Percentiles rank a stretch among this genome's conserved stretches.
phyloP scores from a whole-genome alignment of 2,797 vertebrate genomes.

The Tapirus indicus region DNA sequence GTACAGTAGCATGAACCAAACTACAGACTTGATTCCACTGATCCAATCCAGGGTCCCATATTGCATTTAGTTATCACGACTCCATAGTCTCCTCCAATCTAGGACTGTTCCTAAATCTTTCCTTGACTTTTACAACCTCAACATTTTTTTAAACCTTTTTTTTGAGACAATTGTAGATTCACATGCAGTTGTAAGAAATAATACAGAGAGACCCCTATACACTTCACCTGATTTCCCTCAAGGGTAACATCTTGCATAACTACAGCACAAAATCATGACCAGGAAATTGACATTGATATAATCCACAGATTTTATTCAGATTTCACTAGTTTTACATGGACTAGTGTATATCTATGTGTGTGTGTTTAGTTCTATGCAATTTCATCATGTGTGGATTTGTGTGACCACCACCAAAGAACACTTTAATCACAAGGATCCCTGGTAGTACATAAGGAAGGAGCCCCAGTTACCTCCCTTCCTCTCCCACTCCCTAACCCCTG shows the following conservation, averaged over 20 bases:
- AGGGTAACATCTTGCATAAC: not conserved
- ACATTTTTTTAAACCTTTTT: not conserved
- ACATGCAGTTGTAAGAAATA: not conserved
- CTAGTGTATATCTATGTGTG: not conserved
- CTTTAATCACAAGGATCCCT: not conserved
- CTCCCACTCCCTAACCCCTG: no score
- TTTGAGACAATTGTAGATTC: not conserved
- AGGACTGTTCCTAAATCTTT: not conserved
- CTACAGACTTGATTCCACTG: not conserved
- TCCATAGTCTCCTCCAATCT: not conserved
- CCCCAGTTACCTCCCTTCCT: not conserved
- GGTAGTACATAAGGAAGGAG: not conserved
- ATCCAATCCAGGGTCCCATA: not conserved
- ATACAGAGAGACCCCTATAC: not conserved
- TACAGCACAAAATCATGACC: not conserved
- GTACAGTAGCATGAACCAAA: not conserved
- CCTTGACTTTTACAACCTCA: constrained; percentile 6
- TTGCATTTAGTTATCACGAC: not conserved
- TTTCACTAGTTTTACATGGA: not conserved
- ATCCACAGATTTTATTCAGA: not conserved
- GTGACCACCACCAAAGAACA: not conserved
- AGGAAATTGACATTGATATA: not conserved
- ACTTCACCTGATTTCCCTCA: not conserved
- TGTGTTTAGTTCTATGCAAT: not conserved
- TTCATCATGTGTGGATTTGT: not conserved